These are phyloP conservation scores for Trichechus manatus DNA, from an alignment of 2,113 vertebrate species.

Conservation along the genomic window DNA sequence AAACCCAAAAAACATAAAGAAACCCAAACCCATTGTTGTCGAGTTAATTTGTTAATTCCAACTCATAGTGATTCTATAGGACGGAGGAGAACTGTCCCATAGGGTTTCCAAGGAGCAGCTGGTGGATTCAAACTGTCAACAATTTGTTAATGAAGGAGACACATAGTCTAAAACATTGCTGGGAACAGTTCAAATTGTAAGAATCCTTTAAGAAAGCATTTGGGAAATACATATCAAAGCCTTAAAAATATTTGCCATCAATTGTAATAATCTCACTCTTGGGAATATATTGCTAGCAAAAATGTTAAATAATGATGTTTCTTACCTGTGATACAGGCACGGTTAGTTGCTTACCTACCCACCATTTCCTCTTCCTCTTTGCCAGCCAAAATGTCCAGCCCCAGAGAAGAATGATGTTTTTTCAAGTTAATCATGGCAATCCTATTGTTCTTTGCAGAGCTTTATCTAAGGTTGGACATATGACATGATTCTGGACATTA, in stretches of 20 bases:
- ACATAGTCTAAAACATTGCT: neutral
- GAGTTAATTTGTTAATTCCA: too few relatives aligned
- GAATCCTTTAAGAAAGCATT: neutral
- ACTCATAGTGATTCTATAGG: too few relatives aligned
- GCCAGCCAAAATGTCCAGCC: neutral
- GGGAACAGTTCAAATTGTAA: neutral
- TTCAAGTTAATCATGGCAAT: neutral
- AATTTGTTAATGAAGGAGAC: neutral
- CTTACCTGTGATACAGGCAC: neutral
- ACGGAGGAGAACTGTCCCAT: too few relatives aligned
- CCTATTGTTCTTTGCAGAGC: neutral
- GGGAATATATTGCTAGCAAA: neutral
- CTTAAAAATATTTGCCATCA: constrained; percentile 1
- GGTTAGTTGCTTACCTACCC: neutral
- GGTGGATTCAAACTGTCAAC: too few relatives aligned
- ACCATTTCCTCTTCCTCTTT: neutral
- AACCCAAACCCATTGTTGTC: too few relatives aligned
- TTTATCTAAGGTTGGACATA: neutral
- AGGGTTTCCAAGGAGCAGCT: too few relatives aligned
- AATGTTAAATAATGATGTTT: neutral
- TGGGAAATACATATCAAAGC: neutral
- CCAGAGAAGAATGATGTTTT: neutral
- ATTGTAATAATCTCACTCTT: neutral
- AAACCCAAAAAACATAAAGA: neutral
- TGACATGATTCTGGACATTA: neutral